Percentiles rank a stretch among this genome's conserved stretches.
These are phyloP conservation scores for Gymnarchus niloticus DNA, from an alignment of 2,113 vertebrate species.

Conservation along the genomic window DNA sequence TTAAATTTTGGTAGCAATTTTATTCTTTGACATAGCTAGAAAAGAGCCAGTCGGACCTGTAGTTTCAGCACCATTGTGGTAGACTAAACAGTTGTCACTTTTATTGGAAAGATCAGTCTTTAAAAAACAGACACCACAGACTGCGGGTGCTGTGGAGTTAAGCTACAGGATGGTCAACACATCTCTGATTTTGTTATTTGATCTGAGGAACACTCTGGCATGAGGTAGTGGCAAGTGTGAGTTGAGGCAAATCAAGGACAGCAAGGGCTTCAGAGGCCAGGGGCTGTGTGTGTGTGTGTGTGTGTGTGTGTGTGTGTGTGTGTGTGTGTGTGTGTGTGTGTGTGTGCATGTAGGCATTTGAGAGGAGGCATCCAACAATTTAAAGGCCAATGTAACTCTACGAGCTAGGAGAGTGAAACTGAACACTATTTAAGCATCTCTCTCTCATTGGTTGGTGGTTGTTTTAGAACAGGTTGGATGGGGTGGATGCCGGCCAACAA, in stretches of 20 bases:
- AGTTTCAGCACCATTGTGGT: not conserved
- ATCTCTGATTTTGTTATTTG: not conserved
- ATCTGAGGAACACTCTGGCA: not conserved
- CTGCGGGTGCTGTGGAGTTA: not conserved
- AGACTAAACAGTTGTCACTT: not conserved
- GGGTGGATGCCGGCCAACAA: not conserved
- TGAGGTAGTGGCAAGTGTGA: not conserved
- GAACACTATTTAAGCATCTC: constrained; percentile 33
- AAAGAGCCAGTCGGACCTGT: not conserved
- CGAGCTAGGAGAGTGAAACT: constrained; percentile 44
- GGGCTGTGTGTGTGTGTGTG: not conserved
- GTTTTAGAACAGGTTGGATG: constrained; percentile 52
- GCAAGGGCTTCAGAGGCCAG: not conserved
- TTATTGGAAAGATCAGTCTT: not conserved
- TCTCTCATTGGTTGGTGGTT: constrained; percentile 43
- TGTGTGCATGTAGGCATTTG: constrained; percentile 1
- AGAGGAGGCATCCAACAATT: constrained; percentile 29
- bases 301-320: not conserved
- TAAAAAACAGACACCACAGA: not conserved
- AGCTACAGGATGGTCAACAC: not conserved
- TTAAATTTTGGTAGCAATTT: not conserved
- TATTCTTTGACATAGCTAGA: not conserved
- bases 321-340: not conserved
- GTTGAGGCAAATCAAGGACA: not conserved
- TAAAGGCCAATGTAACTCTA: constrained; percentile 45